Percentiles rank a stretch among this genome's conserved stretches.
Evolutionary conservation across 2,797 vertebrate genomes (phyloP).

Genomic region (Squalus acanthias): DNA sequence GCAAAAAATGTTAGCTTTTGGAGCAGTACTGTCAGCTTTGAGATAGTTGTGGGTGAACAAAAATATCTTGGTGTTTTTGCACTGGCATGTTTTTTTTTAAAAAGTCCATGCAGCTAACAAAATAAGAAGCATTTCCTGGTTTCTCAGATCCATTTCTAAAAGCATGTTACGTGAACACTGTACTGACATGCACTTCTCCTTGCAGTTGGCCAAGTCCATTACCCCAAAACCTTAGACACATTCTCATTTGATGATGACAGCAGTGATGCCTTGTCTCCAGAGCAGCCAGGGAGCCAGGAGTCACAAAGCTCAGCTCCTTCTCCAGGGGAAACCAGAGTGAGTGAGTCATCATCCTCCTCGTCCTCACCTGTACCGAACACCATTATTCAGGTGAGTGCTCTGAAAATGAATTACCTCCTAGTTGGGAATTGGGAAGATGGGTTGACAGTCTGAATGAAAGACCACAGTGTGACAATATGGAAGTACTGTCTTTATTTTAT

Average conservation of each 20-base stretch:
- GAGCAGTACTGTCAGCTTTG: neutral
- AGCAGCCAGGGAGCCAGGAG: slow-evolving; percentile 73
- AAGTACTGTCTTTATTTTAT: neutral
- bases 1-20: neutral
- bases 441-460: neutral
- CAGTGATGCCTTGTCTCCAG: slow-evolving; percentile 77
- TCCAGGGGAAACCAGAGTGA: slow-evolving; percentile 64
- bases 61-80: neutral
- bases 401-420: neutral
- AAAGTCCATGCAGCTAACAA: neutral
- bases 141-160: neutral
- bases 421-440: neutral
- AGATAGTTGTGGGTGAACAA: neutral
- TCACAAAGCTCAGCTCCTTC: slow-evolving; percentile 74
- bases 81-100: neutral
- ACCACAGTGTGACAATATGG: neutral
- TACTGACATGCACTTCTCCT: slow-evolving; percentile 7
- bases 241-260: slow-evolving; percentile 90
- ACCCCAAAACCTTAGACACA: slow-evolving; percentile 65
- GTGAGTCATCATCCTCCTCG: slow-evolving; percentile 60
- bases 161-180: neutral
- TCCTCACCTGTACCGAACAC: slow-evolving; percentile 59
- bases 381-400: slow-evolving; percentile 65
- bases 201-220: slow-evolving; percentile 60
- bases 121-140: neutral